phyloP scores from a whole-genome alignment of 2,113 vertebrate genomes.

The Vombatus ursinus region DNA sequence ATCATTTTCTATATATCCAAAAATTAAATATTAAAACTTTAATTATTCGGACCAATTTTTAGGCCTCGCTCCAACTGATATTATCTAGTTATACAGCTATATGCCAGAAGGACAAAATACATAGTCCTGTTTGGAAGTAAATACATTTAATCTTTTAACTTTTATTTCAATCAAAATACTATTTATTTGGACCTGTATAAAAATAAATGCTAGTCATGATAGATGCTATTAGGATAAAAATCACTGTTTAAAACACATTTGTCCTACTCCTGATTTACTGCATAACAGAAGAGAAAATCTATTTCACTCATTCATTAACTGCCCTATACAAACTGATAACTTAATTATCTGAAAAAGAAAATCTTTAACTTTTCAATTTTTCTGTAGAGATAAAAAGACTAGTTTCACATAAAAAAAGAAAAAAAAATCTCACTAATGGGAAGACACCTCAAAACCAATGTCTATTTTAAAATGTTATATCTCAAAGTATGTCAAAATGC shows the following conservation, averaged over 20 bases:
- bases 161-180: background rate
- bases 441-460: constrained; percentile 45
- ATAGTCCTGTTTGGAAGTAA: constrained; percentile 41
- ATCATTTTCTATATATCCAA: constrained; percentile 58
- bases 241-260: constrained; percentile 48
- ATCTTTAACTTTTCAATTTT: constrained; percentile 42
- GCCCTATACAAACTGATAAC: constrained; percentile 13
- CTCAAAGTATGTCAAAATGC: constrained; percentile 52
- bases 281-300: constrained; percentile 42
- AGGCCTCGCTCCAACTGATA: constrained; percentile 55
- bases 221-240: constrained; percentile 24
- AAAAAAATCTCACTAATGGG: constrained; percentile 46
- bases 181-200: background rate
- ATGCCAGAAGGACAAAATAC: constrained; percentile 44
- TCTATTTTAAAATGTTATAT: constrained; percentile 36
- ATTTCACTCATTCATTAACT: constrained; percentile 29
- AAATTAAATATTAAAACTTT: constrained; percentile 55
- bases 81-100: constrained; percentile 44
- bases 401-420: constrained; percentile 38
- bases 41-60: constrained; percentile 58
- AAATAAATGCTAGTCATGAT: background rate
- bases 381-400: constrained; percentile 29
- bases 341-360: constrained; percentile 39
- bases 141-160: constrained; percentile 44
- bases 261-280: constrained; percentile 27